These are phyloP conservation scores for Pseudoips prasinana DNA, from an alignment of 2,888 invertebrate species.

Conservation along the genomic window DNA sequence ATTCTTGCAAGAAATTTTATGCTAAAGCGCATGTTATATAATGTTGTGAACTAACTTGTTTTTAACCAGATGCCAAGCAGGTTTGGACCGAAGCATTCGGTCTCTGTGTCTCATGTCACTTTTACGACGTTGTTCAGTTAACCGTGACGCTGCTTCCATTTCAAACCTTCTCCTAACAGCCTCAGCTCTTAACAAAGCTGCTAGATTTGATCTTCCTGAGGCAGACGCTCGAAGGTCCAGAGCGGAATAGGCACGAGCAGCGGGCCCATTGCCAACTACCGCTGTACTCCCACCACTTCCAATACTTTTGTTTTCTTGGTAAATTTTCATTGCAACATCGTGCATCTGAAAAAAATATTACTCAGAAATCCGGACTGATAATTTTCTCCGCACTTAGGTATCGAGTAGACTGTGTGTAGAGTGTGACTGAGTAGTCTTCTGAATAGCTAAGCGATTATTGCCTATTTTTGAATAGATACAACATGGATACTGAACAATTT, in stretches of 20 bases:
- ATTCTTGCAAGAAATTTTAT: too few relatives aligned
- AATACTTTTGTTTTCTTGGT: constrained; percentile 59
- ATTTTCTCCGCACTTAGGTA: too few relatives aligned
- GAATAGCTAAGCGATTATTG: too few relatives aligned
- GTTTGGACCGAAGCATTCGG: constrained; percentile 82
- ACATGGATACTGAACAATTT: too few relatives aligned
- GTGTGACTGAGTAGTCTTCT: too few relatives aligned
- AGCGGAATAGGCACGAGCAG: constrained; percentile 70
- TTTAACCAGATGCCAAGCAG: constrained; percentile 86
- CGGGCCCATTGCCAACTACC: constrained; percentile 44
- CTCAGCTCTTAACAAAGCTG: constrained; percentile 85
- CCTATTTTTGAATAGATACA: too few relatives aligned
- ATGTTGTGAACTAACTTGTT: constrained; percentile 78
- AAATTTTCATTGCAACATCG: constrained; percentile 62
- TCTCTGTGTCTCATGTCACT: constrained; percentile 83
- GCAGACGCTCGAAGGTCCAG: constrained; percentile 64
- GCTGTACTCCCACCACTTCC: constrained; percentile 39
- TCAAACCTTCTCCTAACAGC: constrained; percentile 84
- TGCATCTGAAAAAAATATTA: constrained; percentile 50
- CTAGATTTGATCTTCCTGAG: constrained; percentile 82
- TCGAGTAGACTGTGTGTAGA: too few relatives aligned
- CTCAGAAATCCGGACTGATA: too few relatives aligned
- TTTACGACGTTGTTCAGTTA: constrained; percentile 82
- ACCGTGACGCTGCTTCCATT: constrained; percentile 80
- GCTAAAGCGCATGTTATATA: too few relatives aligned